A percentile compares a stretch with the other conserved stretches of the same genome.
Evolutionary conservation across 2,113 vertebrate genomes (phyloP).

Genomic region (Nothobranchius kuhntae): DNA sequence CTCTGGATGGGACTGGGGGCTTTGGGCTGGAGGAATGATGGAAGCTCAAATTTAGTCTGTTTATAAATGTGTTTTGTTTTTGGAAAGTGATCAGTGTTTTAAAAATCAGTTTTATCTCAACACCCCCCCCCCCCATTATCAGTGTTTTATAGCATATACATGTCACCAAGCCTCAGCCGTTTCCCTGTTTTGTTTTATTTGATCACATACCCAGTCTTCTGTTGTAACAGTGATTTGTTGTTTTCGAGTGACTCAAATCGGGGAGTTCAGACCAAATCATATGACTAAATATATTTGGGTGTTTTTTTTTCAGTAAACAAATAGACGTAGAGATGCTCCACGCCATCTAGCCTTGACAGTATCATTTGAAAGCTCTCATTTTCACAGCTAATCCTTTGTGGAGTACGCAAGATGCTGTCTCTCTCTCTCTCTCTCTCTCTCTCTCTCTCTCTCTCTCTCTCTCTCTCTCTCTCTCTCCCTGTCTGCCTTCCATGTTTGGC

Average conservation of each 20-base stretch:
- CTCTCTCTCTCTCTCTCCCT: constrained; percentile 4
- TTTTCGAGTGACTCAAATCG: constrained; percentile 57
- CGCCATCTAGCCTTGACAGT: constrained; percentile 30
- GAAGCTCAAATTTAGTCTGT: neutral
- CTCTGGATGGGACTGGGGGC: constrained; percentile 14
- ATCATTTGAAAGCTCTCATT: constrained; percentile 53
- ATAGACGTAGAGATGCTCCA: constrained; percentile 12
- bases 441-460: too few species aligned
- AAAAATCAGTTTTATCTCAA: constrained; percentile 6
- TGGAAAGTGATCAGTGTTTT: neutral
- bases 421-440: constrained; percentile 5
- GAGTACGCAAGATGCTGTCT: constrained; percentile 17
- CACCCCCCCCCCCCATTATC: neutral
- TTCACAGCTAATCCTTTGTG: constrained; percentile 46
- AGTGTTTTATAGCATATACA: too few species aligned
- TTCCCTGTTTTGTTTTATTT: neutral
- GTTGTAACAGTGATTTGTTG: constrained; percentile 16
- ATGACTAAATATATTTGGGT: constrained; percentile 9
- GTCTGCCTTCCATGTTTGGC: constrained; percentile 7
- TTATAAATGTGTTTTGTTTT: neutral
- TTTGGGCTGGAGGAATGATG: neutral
- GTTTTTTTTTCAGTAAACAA: constrained; percentile 14
- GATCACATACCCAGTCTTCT: constrained; percentile 8
- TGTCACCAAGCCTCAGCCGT: too few species aligned
- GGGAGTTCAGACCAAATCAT: constrained; percentile 54